These are phyloP conservation scores for Mesorhabditis sp. DNA, from an alignment of 2,888 invertebrate species.

Conservation along the genomic window DNA sequence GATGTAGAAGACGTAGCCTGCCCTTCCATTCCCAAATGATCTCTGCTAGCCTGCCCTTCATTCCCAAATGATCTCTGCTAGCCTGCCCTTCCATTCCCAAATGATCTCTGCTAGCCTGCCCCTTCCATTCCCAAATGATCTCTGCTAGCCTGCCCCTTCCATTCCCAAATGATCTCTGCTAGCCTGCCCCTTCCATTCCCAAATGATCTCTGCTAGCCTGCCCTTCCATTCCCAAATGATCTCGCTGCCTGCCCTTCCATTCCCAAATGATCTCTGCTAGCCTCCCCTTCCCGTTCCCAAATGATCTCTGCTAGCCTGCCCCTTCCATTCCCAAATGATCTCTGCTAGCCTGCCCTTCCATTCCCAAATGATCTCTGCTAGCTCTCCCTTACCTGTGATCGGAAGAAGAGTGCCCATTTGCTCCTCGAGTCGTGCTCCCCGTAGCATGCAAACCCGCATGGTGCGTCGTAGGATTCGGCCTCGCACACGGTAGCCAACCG, in stretches of 20 bases:
- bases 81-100: not conserved
- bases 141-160: not conserved
- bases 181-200: not conserved
- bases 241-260: not conserved
- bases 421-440: constrained; percentile 5
- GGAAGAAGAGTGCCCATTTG: not conserved
- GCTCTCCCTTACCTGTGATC: not conserved
- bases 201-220: not conserved
- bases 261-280: not conserved
- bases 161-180: not conserved
- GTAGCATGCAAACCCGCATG: not conserved
- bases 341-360: not conserved
- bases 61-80: not conserved
- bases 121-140: not conserved
- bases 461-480: not conserved
- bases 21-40: not conserved
- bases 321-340: not conserved
- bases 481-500: not conserved
- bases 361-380: not conserved
- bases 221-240: not conserved
- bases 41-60: not conserved
- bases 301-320: not conserved
- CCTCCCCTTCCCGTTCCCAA: not conserved
- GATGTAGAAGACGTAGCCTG: constrained; percentile 36
- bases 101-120: not conserved